Conservation (phyloP, 2,797 vertebrate species). For the Crocodylus rhombifer region DNA sequence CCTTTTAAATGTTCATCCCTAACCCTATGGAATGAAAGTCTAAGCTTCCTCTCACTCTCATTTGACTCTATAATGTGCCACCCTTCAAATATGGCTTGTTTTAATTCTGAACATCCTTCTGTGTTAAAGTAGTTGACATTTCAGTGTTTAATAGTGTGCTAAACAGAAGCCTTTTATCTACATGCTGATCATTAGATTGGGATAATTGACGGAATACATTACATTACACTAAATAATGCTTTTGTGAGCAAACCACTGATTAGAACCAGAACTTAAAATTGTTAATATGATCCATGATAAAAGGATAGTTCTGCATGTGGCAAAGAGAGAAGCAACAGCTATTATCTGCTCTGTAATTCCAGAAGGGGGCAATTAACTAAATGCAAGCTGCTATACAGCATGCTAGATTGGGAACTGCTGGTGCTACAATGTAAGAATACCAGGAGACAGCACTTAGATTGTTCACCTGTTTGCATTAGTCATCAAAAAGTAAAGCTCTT, state of each 20-base stretch:
- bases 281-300: not conserved
- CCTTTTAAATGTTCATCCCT: no score
- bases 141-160: not conserved
- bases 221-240: not conserved
- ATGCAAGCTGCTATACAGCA: not conserved
- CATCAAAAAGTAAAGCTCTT: not conserved
- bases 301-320: not conserved
- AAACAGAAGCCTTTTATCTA: not conserved
- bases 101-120: not conserved
- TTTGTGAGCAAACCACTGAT: not conserved
- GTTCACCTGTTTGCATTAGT: not conserved
- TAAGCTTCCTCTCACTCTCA: not conserved
- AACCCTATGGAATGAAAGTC: not conserved
- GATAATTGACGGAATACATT: not conserved
- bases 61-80: fast-evolving
- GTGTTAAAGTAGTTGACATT: not conserved
- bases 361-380: not conserved
- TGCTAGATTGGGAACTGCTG: not conserved
- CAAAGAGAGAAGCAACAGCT: not conserved
- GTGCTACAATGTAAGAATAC: fast-evolving
- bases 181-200: not conserved
- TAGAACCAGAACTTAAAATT: not conserved
- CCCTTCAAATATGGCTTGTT: not conserved
- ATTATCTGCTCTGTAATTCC: not conserved
- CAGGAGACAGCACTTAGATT: not conserved